These are phyloP conservation scores for Eupithecia subumbrata DNA, from an alignment of 2,888 invertebrate species.

Conservation along the genomic window DNA sequence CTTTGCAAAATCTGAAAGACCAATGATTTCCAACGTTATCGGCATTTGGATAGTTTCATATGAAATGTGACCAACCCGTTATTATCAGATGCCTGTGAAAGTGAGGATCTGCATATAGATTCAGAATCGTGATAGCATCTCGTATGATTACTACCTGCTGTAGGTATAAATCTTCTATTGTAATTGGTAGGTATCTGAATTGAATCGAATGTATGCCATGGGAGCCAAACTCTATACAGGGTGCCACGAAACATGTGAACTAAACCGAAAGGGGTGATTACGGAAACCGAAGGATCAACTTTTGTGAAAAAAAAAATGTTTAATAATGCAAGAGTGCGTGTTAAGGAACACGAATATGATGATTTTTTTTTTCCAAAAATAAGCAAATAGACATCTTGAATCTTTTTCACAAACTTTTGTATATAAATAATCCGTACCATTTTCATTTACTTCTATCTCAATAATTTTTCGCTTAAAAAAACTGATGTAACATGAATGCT, in stretches of 20 bases:
- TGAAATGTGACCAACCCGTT: background rate
- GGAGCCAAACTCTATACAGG: background rate
- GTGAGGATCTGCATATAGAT: slow-evolving; percentile 20
- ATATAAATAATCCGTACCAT: too few species aligned
- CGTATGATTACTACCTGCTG: slow-evolving; percentile 15
- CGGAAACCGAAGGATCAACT: too few species aligned
- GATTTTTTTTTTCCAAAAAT: too few species aligned
- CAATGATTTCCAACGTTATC: background rate
- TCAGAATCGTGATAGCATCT: slow-evolving; percentile 22
- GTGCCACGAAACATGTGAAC: too few species aligned
- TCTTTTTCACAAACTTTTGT: too few species aligned
- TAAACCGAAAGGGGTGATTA: too few species aligned
- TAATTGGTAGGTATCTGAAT: slow-evolving; percentile 17
- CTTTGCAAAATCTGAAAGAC: background rate
- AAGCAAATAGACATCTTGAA: too few species aligned
- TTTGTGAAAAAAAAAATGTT: too few species aligned
- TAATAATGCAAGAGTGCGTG: too few species aligned
- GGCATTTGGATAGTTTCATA: background rate
- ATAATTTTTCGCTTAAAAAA: too few species aligned
- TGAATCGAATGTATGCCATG: slow-evolving; percentile 18
- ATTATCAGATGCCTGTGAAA: slow-evolving; percentile 13
- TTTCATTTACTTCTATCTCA: too few species aligned
- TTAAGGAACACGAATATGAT: too few species aligned
- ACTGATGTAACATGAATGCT: background rate
- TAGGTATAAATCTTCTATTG: slow-evolving; percentile 25